These are phyloP conservation scores for Rotaria socialis DNA, from an alignment of 2,888 invertebrate species.

Conservation along the genomic window DNA sequence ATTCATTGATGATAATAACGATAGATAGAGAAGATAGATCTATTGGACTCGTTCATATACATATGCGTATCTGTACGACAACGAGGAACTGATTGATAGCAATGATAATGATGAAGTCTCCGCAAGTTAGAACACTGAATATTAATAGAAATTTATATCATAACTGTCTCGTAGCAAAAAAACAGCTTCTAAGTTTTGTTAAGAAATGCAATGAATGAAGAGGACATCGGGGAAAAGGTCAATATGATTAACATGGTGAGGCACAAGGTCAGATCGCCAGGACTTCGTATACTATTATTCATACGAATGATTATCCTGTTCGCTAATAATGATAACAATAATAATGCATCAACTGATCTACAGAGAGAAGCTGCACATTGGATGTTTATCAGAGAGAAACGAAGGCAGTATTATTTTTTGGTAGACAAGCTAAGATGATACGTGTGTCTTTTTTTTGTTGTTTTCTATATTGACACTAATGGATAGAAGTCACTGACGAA, in stretches of 20 bases:
- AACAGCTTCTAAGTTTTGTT: background rate
- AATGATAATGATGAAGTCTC: background rate
- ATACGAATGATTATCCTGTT: background rate
- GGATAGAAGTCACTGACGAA: background rate
- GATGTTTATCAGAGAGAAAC: background rate
- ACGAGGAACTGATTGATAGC: background rate
- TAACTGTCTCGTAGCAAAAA: background rate
- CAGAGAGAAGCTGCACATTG: background rate
- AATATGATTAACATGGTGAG: background rate
- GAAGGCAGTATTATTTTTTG: slow-evolving; percentile 1
- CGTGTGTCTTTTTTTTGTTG: background rate
- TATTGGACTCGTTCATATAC: background rate
- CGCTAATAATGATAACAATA: background rate
- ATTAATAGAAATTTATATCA: background rate
- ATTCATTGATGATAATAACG: background rate
- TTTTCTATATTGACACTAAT: slow-evolving; percentile 5
- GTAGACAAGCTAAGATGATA: background rate
- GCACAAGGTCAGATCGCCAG: background rate
- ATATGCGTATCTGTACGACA: background rate
- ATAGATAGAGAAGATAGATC: background rate
- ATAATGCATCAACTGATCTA: background rate
- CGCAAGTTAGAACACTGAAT: background rate
- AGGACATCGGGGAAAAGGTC: background rate
- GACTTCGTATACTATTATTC: background rate
- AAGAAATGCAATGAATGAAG: background rate